Evolutionary conservation across 2,888 invertebrate genomes (phyloP).

Genomic region (Drosophila eohydei): DNA sequence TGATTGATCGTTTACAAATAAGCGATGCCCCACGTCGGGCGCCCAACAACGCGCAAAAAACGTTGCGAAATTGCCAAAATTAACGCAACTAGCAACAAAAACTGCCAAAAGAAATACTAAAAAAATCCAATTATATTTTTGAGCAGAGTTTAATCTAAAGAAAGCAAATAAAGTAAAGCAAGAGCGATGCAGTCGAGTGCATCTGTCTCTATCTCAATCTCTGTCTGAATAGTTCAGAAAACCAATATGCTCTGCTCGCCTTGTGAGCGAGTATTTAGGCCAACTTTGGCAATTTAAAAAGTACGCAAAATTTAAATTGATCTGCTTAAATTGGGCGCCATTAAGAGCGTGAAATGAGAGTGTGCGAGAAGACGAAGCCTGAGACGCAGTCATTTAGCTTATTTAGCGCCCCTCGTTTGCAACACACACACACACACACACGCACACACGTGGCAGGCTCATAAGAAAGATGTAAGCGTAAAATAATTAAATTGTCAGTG

Average conservation of each 20-base stretch:
- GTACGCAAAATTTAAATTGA: constrained; percentile 21
- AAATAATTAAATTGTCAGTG: constrained; percentile 78
- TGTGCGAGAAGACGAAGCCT: neutral
- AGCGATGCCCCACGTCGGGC: constrained; percentile 36
- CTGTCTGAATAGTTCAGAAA: too few relatives aligned
- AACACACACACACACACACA: constrained; percentile 7
- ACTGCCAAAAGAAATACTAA: neutral
- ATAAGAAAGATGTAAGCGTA: constrained; percentile 64
- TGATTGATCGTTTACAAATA: constrained; percentile 76
- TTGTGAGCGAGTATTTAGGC: neutral
- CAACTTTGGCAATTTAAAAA: constrained; percentile 14
- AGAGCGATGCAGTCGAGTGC: neutral
- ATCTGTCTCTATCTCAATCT: too few relatives aligned
- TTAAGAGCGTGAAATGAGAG: neutral
- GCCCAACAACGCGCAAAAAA: constrained; percentile 14
- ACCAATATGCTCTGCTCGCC: neutral
- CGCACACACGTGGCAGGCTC: constrained; percentile 15
- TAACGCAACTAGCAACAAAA: constrained; percentile 7
- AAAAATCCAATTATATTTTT: constrained; percentile 14
- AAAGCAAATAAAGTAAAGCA: neutral
- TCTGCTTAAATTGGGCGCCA: constrained; percentile 17
- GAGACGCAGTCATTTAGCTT: constrained; percentile 47
- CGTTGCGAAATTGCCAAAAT: constrained; percentile 3
- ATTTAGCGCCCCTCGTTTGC: constrained; percentile 35
- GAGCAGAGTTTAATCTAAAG: neutral